A percentile compares a stretch with the other conserved stretches of the same genome.
These are phyloP conservation scores for Zaprionus obscuricornis DNA, from an alignment of 2,888 invertebrate species.

Conservation along the genomic window DNA sequence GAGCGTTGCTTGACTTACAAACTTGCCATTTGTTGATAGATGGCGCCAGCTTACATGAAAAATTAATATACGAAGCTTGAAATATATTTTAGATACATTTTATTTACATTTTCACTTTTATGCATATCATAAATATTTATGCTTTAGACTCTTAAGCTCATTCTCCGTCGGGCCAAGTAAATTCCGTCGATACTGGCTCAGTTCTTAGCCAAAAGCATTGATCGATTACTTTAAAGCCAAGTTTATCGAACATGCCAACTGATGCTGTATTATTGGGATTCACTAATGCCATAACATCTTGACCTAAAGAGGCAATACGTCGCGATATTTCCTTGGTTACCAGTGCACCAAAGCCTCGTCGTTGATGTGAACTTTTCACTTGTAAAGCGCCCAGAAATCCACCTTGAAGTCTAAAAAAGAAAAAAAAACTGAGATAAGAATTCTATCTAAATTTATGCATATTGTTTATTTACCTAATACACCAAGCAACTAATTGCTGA, in stretches of 20 bases:
- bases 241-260: constrained; percentile 40
- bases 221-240: constrained; percentile 54
- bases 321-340: constrained; percentile 35
- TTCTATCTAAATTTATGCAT: no score
- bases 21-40: no score
- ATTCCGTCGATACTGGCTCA: constrained; percentile 4
- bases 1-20: no score
- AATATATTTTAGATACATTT: no score
- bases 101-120: no score
- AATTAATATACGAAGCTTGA: no score
- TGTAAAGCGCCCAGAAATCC: constrained; percentile 57
- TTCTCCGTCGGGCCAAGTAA: constrained; percentile 41
- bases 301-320: constrained; percentile 38
- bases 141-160: no score
- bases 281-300: constrained; percentile 55
- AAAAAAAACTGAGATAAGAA: no score
- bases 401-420: constrained; percentile 43
- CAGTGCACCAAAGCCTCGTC: constrained; percentile 55
- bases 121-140: no score
- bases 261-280: constrained; percentile 33
- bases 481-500: constrained; percentile 81
- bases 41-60: no score
- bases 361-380: constrained; percentile 40
- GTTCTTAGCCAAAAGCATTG: constrained; percentile 55
- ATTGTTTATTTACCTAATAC: constrained; percentile 69